A percentile compares a stretch with the other conserved stretches of the same genome.
Conservation (phyloP, 2,888 invertebrate species). For the Drosophila putrida region DNA sequence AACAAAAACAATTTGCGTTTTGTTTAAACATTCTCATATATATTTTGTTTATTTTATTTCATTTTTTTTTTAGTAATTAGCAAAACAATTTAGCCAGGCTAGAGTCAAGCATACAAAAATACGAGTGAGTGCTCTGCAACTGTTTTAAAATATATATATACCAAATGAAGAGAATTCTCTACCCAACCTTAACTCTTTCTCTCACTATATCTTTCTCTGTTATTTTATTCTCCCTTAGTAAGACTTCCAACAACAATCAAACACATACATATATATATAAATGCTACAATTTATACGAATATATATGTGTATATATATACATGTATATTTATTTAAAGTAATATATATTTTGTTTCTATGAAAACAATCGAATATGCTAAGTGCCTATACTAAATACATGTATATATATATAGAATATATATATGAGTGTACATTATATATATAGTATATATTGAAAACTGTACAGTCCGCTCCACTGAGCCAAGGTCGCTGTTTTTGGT, state of each 20-base stretch:
- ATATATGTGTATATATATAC: constrained; percentile 41
- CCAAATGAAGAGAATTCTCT: constrained; percentile 30
- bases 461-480: constrained; percentile 60
- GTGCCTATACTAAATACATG: constrained; percentile 70
- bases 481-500: constrained; percentile 41
- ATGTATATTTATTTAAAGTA: constrained; percentile 43
- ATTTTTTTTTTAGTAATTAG: constrained; percentile 26
- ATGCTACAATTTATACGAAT: constrained; percentile 13
- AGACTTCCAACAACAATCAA: constrained; percentile 20
- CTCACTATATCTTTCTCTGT: constrained; percentile 4
- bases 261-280: constrained; percentile 12
- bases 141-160: constrained; percentile 33
- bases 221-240: constrained; percentile 10
- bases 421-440: constrained; percentile 37
- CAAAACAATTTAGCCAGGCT: constrained; percentile 42
- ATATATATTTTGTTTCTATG: constrained; percentile 67
- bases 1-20: background rate
- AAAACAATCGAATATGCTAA: constrained; percentile 78
- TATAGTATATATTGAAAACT: constrained; percentile 43
- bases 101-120: constrained; percentile 18
- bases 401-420: constrained; percentile 40
- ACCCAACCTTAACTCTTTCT: constrained; percentile 4
- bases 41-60: constrained; percentile 4
- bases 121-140: constrained; percentile 25
- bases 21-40: constrained; percentile 12